phyloP scores from a whole-genome alignment of 2,113 vertebrate species.

The Hypanus sabinus region DNA sequence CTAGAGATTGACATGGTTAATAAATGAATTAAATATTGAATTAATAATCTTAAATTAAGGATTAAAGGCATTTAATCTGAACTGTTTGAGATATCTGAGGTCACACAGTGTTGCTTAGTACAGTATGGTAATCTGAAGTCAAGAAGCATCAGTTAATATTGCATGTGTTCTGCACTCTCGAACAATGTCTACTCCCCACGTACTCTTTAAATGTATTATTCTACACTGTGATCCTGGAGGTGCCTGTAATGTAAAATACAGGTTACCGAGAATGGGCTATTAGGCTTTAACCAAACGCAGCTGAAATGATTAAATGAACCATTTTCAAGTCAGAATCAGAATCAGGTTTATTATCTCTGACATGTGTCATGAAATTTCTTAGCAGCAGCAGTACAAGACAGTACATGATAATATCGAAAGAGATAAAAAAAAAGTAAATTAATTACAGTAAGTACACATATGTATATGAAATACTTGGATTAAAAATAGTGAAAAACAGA shows the following conservation, averaged over 20 bases:
- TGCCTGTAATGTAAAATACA: not conserved
- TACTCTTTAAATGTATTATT: not conserved
- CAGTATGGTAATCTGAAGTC: not conserved
- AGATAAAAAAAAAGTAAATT: no score
- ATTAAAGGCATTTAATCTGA: not conserved
- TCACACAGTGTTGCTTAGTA: not conserved
- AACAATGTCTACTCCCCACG: not conserved
- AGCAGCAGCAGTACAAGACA: no score
- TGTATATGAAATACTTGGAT: no score
- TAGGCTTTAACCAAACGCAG: not conserved
- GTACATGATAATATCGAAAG: no score
- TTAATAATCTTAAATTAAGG: not conserved
- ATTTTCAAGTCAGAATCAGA: not conserved
- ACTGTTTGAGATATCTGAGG: not conserved
- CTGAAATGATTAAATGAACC: not conserved
- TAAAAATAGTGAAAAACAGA: no score
- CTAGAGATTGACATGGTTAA: not conserved
- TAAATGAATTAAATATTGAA: not conserved
- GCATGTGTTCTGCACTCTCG: not conserved
- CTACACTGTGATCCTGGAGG: not conserved
- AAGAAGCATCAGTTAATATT: not conserved
- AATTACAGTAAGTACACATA: no score
- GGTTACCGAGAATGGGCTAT: not conserved
- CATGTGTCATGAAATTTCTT: no score
- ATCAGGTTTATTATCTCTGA: no score